Base-by-base conservation (phyloP, 2,113 vertebrate genomes). In the Eulacestoma nigropectus region DNA sequence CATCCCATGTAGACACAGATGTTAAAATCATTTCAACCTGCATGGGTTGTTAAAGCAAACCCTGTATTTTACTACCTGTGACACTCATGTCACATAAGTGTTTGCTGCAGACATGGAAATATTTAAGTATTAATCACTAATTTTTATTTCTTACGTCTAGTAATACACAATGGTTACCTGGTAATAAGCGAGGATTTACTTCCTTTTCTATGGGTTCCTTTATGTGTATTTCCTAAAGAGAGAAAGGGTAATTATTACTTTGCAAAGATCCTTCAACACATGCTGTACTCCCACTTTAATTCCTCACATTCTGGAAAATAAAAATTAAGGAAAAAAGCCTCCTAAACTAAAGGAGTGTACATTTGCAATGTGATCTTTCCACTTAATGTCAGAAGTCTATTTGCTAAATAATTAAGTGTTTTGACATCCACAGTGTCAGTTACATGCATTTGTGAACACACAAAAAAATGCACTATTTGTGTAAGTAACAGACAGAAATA, bases 171-270 rank as follows among this genome's bases (percentile, higher is more conserved):
- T 2, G 6, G 47, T 97, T 98, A 99, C 99, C 98, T 98, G 98
- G 98, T 87, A 99, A 91, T 87, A 99, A 97, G 76, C 13, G 96
- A 93, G 98, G 98, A 94, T 97, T 97, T 60, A 98, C 97, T 96
- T 98, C 98, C 92, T 98, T 98, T 93, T 98, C 98, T 77, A 93
- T 70, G 17, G 93, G 72, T 70, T 99, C 98, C 95, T 98, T 98
- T 96, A 97, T 73, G 47, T 99, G 98, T 88, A 99, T 98, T 97
- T 99, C 98, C 99, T 99, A 80, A 86, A 88, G 77, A 72, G 26
- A 91, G 20, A 84, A 92, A 89, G 33, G 39, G 21, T 44, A 80
- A 75, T 63, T 89, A 88, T 68, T 82, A 81, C 26, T 95, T 91
- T 37, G 42, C 72, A 80, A 96, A 74, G 75, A 68, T 22, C 20